phyloP scores from a whole-genome alignment of 2,113 vertebrate genomes.

The Phyllostomus discolor region DNA sequence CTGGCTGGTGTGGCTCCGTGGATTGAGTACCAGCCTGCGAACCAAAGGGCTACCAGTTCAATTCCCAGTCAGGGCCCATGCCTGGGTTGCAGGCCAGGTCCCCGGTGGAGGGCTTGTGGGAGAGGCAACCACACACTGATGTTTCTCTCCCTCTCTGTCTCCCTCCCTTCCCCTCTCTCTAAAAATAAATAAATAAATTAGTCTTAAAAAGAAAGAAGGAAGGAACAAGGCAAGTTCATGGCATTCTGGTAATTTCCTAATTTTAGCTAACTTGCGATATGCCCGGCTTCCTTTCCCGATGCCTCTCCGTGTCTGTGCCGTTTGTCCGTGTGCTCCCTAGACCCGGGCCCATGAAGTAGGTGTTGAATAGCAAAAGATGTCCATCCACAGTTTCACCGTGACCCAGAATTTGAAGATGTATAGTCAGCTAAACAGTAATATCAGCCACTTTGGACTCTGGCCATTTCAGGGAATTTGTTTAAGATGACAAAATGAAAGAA shows the following conservation, averaged over 20 bases:
- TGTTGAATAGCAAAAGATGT: not conserved
- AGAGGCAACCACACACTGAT: too few species aligned
- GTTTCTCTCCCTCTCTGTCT: too few species aligned
- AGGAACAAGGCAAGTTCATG: not conserved
- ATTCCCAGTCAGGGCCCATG: too few species aligned
- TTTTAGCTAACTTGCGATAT: not conserved
- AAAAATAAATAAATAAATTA: too few species aligned
- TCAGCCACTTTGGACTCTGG: not conserved
- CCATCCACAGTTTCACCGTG: not conserved
- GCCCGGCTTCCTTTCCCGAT: not conserved
- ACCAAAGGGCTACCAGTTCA: too few species aligned
- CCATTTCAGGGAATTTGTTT: slow-evolving; percentile 25
- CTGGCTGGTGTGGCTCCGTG: too few species aligned
- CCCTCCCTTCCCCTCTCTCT: too few species aligned
- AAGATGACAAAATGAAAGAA: slow-evolving; percentile 32
- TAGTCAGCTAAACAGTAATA: not conserved
- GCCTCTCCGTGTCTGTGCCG: not conserved
- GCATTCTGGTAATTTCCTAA: not conserved
- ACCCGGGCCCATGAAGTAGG: not conserved
- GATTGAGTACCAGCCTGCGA: too few species aligned
- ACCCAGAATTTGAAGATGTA: not conserved
- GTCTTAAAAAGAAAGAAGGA: too few species aligned
- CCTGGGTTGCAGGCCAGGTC: too few species aligned
- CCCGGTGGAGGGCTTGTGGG: too few species aligned
- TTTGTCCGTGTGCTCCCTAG: not conserved